Evolutionary conservation across 2,888 invertebrate genomes (phyloP).

Genomic region (Nomada hirtipes): DNA sequence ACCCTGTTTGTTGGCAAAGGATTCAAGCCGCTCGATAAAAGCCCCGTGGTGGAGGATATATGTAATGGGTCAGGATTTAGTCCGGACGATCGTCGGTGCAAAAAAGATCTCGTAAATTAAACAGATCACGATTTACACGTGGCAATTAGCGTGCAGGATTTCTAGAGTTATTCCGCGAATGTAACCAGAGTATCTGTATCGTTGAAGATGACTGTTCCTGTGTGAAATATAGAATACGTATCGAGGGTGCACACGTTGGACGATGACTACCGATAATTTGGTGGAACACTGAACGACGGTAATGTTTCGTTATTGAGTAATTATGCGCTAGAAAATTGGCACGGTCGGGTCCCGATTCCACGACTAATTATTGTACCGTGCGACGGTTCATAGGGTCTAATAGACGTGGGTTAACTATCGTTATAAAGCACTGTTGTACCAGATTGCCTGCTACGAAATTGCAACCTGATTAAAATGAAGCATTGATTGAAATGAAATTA

Average conservation of each 20-base stretch:
- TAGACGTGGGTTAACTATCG: constrained; percentile 1
- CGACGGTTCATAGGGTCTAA: not conserved
- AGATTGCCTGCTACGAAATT: too few relatives aligned
- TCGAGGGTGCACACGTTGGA: constrained; percentile 31
- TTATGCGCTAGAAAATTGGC: constrained; percentile 21
- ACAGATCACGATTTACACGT: constrained; percentile 25
- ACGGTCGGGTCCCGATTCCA: not conserved
- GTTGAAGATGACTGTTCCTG: constrained; percentile 29
- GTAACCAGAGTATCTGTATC: constrained; percentile 39
- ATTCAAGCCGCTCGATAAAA: constrained; percentile 20
- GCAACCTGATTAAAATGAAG: too few relatives aligned
- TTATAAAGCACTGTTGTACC: too few relatives aligned
- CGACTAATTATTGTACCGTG: constrained; percentile 21
- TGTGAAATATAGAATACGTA: constrained; percentile 1
- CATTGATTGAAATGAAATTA: too few relatives aligned
- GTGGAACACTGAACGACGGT: constrained; percentile 15
- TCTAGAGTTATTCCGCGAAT: constrained; percentile 27
- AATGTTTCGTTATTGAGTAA: constrained; percentile 42
- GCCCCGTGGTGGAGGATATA: not conserved
- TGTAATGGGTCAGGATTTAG: constrained; percentile 9
- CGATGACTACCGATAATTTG: constrained; percentile 47
- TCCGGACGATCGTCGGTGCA: not conserved
- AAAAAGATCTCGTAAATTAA: constrained; percentile 52
- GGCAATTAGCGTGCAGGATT: constrained; percentile 63
- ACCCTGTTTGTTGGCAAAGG: not conserved